These are phyloP conservation scores for Agapostemon virescens DNA, from an alignment of 2,888 invertebrate species.

Conservation along the genomic window DNA sequence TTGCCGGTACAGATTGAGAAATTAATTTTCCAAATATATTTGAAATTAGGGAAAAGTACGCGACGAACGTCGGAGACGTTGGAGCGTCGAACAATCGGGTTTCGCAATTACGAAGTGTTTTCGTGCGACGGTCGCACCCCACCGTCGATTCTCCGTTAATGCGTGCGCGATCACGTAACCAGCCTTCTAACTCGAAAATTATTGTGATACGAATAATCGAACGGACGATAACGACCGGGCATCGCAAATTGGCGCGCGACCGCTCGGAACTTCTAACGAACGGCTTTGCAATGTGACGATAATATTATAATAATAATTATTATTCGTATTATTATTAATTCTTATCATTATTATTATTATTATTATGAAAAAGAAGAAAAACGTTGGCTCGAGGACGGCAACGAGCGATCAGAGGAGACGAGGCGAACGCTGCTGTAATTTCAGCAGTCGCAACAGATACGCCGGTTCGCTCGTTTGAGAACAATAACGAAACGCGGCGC, in stretches of 20 bases:
- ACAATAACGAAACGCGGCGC: neutral
- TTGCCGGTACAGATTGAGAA: neutral
- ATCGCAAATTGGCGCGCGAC: neutral
- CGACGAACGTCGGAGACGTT: neutral
- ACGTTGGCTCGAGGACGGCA: neutral
- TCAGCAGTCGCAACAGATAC: slow-evolving; percentile 6
- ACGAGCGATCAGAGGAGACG: slow-evolving; percentile 26
- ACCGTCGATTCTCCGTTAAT: neutral
- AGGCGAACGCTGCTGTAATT: slow-evolving; percentile 17
- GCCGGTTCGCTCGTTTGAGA: slow-evolving; percentile 3
- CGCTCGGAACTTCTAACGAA: slow-evolving; percentile 11
- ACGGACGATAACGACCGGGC: neutral
- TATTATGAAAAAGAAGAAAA: neutral
- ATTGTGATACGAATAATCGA: neutral
- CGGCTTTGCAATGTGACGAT: slow-evolving; percentile 17
- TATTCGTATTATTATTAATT: no score
- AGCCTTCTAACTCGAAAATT: neutral
- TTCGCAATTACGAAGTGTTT: neutral
- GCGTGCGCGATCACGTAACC: slow-evolving; percentile 13
- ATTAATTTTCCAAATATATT: no score
- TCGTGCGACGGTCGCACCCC: neutral
- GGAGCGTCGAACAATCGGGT: neutral
- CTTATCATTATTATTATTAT: no score
- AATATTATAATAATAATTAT: no score
- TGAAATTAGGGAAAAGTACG: neutral